phyloP scores from a whole-genome alignment of 2,113 vertebrate species.

The Ovis canadensis region DNA sequence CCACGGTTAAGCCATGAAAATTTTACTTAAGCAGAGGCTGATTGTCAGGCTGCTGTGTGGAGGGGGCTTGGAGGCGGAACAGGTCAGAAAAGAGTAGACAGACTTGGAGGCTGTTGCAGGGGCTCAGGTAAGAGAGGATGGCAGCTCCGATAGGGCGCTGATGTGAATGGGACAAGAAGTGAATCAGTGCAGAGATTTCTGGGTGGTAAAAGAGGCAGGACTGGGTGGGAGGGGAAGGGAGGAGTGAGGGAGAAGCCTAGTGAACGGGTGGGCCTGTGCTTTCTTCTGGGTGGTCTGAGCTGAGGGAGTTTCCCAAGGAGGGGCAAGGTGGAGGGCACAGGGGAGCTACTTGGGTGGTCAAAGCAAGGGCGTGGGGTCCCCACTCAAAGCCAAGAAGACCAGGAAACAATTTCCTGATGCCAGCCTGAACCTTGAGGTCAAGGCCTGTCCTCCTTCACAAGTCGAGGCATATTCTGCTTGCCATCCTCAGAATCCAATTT shows the following conservation, averaged over 20 bases:
- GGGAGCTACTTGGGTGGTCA: not conserved
- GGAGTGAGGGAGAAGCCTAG: not conserved
- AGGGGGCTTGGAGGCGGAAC: not conserved
- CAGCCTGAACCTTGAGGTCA: not conserved
- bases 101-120: not conserved
- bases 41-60: not conserved
- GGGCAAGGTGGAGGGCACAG: not conserved
- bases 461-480: not conserved
- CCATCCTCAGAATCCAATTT: not conserved
- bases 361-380: not conserved
- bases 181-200: not conserved
- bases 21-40: not conserved
- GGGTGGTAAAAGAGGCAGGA: not conserved
- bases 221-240: not conserved
- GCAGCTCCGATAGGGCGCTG: accelerated
- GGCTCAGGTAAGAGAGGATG: not conserved
- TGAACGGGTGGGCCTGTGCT: no score
- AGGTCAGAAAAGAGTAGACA: not conserved
- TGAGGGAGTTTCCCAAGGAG: no score
- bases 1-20: not conserved
- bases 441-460: not conserved
- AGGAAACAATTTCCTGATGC: not conserved
- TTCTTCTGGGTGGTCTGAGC: not conserved
- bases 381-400: not conserved
- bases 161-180: not conserved